Evolutionary conservation across 1,140 invertebrate species (phyloP), one percentile per base, ranked within the genome.

Genomic region (Oreohelix idahoensis): DNA sequence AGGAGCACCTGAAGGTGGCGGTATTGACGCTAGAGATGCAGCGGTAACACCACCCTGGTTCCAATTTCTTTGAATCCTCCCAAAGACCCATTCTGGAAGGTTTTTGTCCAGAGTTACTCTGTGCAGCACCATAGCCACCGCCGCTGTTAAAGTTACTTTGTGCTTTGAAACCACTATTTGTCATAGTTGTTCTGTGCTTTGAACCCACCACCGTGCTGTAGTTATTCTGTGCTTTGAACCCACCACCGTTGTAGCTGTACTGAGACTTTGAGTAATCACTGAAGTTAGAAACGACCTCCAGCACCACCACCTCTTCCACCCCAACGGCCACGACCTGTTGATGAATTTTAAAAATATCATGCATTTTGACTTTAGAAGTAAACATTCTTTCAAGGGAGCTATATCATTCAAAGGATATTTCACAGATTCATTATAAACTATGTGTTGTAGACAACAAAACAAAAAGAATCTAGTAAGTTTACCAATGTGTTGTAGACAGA

Each of bases 251-350:
- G 36, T 35, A 79, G 58, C 75, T 35, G 42, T n/a, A 29, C 32
- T 77, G 75, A 2, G 75, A 77, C 53, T 53, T 77, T 45, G 15
- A 77, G 4, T 53, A 35, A 71, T 66, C 79, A 71, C 63, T 49
- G 69, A n/a, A 69, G 66, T 49, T 29, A n/a, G 32, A 53, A 74
- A 53, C 49, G 17, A n/a, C 39, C 35, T 35, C 79, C 79, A 35
- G 66, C 79, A 29, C 79, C 79, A 11, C 71, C 45, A 35, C 69
- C 39, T 29, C 45, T 29, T 38, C 79, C 73, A 78, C 82, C 32
- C 77, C 82, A 86, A n/a, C 85, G 53, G 32, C 81, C 58, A 63
- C 83, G 81, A 71, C 85, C 85, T 86, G 78, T 45, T 15, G 5
- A 45, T 45, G 42, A 45, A 45, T 45, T 45, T 45, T 15, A 45